A percentile compares a stretch with the other conserved stretches of the same genome.
These are phyloP conservation scores for Epiblema foenella DNA, from an alignment of 2,888 invertebrate species.

Conservation along the genomic window DNA sequence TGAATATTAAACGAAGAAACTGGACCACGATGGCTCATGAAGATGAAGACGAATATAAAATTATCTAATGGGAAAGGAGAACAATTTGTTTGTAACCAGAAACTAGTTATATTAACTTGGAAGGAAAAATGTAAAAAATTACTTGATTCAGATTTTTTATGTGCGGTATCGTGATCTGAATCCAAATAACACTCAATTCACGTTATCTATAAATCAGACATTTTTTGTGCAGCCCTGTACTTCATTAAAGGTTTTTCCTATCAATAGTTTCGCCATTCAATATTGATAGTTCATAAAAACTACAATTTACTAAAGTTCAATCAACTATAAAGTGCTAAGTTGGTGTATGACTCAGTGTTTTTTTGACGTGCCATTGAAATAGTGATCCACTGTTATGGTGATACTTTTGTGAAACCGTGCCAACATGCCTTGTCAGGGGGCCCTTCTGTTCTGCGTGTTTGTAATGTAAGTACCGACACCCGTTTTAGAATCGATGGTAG, in stretches of 20 bases:
- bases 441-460: constrained; percentile 64
- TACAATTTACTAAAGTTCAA: constrained; percentile 51
- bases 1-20: constrained; percentile 53
- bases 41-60: constrained; percentile 48
- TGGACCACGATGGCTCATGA: constrained; percentile 65
- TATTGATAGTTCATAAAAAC: constrained; percentile 48
- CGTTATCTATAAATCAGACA: constrained; percentile 3
- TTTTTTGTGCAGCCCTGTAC: constrained; percentile 30
- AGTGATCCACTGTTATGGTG: constrained; percentile 63
- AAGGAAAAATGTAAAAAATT: not conserved
- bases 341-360: constrained; percentile 60
- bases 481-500: not conserved
- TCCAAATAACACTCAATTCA: constrained; percentile 24
- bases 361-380: constrained; percentile 52
- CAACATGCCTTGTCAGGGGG: constrained; percentile 65
- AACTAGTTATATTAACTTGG: not conserved
- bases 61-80: not conserved
- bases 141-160: constrained; percentile 8
- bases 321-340: constrained; percentile 58
- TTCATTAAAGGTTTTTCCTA: constrained; percentile 36
- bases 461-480: constrained; percentile 68
- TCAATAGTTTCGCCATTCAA: constrained; percentile 43
- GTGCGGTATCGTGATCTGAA: constrained; percentile 12
- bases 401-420: constrained; percentile 57
- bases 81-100: not conserved